phyloP scores from a whole-genome alignment of 2,797 vertebrate species.

The Alcedo quadribrachys region DNA sequence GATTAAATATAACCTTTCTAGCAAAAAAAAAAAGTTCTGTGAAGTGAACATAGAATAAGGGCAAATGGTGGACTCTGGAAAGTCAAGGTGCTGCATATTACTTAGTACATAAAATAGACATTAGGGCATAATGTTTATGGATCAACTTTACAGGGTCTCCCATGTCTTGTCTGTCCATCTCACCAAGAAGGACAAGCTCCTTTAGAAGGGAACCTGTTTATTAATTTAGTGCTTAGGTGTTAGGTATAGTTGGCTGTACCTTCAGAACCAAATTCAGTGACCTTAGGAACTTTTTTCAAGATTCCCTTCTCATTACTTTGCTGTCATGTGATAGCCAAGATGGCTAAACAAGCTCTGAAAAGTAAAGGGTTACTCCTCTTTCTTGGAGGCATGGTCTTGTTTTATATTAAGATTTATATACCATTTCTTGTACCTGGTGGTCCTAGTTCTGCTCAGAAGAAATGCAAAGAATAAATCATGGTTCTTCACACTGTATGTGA shows the following conservation, averaged over 20 bases:
- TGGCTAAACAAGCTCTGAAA: background rate
- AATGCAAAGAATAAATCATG: background rate
- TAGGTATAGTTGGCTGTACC: background rate
- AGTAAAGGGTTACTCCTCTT: background rate
- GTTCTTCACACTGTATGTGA: background rate
- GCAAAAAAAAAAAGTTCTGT: background rate
- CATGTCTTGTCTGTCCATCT: background rate
- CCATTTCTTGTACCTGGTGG: background rate
- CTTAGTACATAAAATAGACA: background rate
- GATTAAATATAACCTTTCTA: constrained; percentile 30
- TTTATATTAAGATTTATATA: background rate
- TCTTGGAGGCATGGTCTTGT: background rate
- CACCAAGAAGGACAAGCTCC: background rate
- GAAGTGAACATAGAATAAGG: background rate
- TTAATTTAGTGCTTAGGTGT: background rate
- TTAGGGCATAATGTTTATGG: background rate
- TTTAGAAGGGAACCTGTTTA: background rate
- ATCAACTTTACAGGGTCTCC: background rate
- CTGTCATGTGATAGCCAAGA: background rate
- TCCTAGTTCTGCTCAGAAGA: background rate
- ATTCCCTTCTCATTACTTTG: background rate
- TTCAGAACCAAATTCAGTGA: background rate
- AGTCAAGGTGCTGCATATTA: background rate
- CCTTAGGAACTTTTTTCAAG: background rate
- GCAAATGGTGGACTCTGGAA: background rate